Evolutionary conservation across 2,888 invertebrate species (phyloP).

Genomic region (Orthonevra nobilis): DNA sequence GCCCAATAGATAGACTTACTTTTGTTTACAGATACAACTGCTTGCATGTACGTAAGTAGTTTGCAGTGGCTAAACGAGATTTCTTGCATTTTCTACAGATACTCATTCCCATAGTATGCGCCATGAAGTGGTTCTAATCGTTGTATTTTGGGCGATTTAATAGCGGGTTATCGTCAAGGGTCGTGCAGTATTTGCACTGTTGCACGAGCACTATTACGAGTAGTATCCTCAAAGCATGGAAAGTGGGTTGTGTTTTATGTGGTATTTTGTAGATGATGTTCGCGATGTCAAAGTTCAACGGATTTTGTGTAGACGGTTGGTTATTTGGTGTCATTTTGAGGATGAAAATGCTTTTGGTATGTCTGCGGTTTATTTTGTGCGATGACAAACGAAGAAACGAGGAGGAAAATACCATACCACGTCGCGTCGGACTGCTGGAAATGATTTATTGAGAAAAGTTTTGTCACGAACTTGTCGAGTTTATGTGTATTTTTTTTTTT

Average conservation of each 20-base stretch:
- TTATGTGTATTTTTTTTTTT: conserved; percentile 3
- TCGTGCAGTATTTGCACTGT: conserved; percentile 28
- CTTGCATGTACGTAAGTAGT: conserved; percentile 59
- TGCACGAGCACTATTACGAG: conserved; percentile 2
- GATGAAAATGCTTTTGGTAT: conserved; percentile 11
- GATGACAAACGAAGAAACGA: conserved; percentile 27
- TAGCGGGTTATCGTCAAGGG: conserved; percentile 43
- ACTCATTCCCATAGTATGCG: no score
- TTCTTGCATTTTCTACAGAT: conserved; percentile 51
- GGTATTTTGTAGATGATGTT: conserved; percentile 68
- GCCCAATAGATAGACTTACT: conserved; percentile 67
- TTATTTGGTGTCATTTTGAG: conserved; percentile 52
- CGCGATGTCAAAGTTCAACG: conserved; percentile 65
- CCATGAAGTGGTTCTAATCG: conserved; percentile 61
- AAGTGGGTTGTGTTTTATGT: conserved; percentile 66
- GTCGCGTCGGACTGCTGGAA: conserved; percentile 16
- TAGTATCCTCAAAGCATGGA: conserved; percentile 46
- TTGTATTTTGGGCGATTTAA: conserved; percentile 24
- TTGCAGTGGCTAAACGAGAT: conserved; percentile 64
- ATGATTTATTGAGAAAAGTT: conserved; percentile 61
- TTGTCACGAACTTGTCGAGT: conserved; percentile 61
- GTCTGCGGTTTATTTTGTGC: conserved; percentile 16
- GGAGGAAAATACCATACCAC: conserved; percentile 61
- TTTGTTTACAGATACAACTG: conserved; percentile 69
- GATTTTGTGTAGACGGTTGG: conserved; percentile 65